Conservation (phyloP, 2,797 vertebrate species). For the Xenops minutus region DNA sequence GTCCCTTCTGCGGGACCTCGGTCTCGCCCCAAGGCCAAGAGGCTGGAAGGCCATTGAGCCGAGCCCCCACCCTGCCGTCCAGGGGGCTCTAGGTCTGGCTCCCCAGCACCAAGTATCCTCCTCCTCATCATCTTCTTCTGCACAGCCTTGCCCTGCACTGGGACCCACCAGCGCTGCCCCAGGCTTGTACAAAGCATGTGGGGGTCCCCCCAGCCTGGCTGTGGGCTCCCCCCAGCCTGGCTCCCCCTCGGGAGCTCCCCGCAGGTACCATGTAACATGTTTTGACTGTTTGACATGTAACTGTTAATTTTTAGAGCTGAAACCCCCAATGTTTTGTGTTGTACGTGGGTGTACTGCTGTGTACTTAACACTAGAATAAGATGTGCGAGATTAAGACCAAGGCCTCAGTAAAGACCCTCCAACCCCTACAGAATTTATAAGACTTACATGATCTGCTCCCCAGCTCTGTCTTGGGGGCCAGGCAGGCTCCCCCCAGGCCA, state of each 20-base stretch:
- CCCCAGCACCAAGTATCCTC: background rate
- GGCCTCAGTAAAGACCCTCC: background rate
- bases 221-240: background rate
- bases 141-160: background rate
- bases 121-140: background rate
- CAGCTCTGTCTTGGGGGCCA: background rate
- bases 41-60: background rate
- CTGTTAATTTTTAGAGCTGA: slow-evolving; percentile 54
- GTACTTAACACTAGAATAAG: slow-evolving; percentile 65
- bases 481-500: background rate
- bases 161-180: background rate
- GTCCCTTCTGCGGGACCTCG: slow-evolving; percentile 22
- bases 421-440: background rate
- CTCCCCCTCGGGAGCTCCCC: background rate
- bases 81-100: background rate
- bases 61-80: background rate
- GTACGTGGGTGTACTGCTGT: slow-evolving; percentile 69
- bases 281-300: slow-evolving; percentile 53
- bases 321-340: slow-evolving; percentile 21
- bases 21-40: background rate
- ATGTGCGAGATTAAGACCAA: slow-evolving; percentile 38
- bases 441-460: background rate
- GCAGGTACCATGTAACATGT: slow-evolving; percentile 1
- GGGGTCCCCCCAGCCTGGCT: background rate
- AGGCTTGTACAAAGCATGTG: background rate